Evolutionary conservation across 2,113 vertebrate species (phyloP).

Genomic region (Hassar affinis): DNA sequence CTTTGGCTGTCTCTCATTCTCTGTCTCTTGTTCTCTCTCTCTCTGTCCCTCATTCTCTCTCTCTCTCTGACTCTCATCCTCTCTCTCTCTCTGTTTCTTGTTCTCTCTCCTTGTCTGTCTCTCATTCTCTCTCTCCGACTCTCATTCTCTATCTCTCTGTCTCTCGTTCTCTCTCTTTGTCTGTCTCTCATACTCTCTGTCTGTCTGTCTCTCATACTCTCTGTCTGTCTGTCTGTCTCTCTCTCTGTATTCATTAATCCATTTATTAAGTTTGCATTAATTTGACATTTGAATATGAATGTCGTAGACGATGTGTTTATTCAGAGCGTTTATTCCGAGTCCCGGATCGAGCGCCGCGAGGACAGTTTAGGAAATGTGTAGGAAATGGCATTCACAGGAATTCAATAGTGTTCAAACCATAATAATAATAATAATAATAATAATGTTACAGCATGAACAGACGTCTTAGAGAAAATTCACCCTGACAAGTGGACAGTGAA

Average conservation of each 20-base stretch:
- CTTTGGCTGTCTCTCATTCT: no score
- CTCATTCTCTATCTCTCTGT: not conserved
- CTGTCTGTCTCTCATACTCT: no score
- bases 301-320: not conserved
- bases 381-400: no score
- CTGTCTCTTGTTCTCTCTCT: not conserved
- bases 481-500: not conserved
- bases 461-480: not conserved
- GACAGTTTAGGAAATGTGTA: not conserved
- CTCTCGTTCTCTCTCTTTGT: not conserved
- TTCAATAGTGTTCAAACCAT: no score
- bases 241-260: not conserved
- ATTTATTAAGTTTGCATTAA: no score
- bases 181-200: no score
- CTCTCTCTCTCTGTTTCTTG: not conserved
- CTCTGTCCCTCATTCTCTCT: not conserved
- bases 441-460: not conserved
- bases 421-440: not conserved
- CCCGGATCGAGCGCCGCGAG: not conserved
- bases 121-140: not conserved
- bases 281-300: no score
- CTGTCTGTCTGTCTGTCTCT: not conserved
- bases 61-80: not conserved
- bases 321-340: not conserved
- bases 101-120: not conserved